Evolutionary conservation across 2,797 vertebrate species (phyloP).

Genomic region (Eleutherodactylus coqui): DNA sequence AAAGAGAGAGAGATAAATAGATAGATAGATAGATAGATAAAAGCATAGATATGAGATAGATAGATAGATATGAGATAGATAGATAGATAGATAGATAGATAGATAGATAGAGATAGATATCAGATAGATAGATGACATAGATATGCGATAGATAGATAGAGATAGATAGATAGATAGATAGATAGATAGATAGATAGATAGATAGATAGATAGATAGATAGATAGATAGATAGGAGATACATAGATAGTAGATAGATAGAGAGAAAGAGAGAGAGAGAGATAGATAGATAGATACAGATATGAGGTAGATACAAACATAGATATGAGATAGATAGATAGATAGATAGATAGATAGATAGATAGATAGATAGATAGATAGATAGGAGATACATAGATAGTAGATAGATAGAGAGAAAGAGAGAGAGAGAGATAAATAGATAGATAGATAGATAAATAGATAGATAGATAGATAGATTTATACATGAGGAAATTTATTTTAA

Average conservation of each 20-base stretch:
- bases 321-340: neutral
- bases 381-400: neutral
- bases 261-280: conserved; percentile 5
- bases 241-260: no score
- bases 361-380: conserved; percentile 27
- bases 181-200: conserved; percentile 22
- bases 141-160: no score
- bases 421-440: conserved; percentile 26
- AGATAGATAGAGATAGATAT: no score
- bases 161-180: no score
- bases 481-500: neutral
- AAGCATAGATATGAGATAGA: no score
- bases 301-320: neutral
- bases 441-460: conserved; percentile 23
- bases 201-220: conserved; percentile 35
- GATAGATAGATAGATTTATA: conserved; percentile 11
- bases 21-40: no score
- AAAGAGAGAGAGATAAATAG: no score
- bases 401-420: conserved; percentile 20
- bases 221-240: no score
- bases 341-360: conserved; percentile 29
- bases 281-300: conserved; percentile 36
- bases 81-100: no score
- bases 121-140: no score
- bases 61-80: no score